Conservation (phyloP, 2,797 vertebrate species). For the Notamacropus eugenii region DNA sequence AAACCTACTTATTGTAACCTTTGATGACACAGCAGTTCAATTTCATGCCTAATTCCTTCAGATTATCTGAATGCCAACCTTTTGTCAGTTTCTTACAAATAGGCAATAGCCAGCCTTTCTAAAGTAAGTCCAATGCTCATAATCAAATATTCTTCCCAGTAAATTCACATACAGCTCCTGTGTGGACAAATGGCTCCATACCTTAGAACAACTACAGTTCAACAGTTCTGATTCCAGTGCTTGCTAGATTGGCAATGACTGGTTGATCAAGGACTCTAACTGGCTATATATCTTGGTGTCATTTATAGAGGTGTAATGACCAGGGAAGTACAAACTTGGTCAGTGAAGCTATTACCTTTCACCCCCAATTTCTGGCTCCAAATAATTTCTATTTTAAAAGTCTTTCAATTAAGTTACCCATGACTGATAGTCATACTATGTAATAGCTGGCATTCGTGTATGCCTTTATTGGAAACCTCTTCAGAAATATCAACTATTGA, state of each 20-base stretch:
- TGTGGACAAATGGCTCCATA: slow-evolving; percentile 39
- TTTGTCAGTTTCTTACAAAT: slow-evolving; percentile 29
- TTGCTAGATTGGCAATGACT: neutral
- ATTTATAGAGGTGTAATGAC: neutral
- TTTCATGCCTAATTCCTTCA: slow-evolving; percentile 61
- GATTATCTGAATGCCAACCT: slow-evolving; percentile 44
- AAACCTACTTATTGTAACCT: neutral
- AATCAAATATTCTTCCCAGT: slow-evolving; percentile 38
- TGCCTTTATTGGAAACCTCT: neutral
- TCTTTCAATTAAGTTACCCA: slow-evolving; percentile 35
- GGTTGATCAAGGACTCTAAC: neutral
- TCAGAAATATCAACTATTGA: neutral
- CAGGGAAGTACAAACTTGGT: neutral
- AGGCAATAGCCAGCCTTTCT: neutral
- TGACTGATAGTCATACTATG: slow-evolving; percentile 35
- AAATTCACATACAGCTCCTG: neutral
- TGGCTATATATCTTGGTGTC: too few relatives aligned
- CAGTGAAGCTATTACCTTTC: neutral
- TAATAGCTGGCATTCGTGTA: neutral
- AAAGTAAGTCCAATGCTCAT: neutral
- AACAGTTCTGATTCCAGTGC: slow-evolving; percentile 1
- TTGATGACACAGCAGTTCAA: slow-evolving; percentile 37
- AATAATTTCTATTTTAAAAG: neutral
- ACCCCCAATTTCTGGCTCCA: neutral
- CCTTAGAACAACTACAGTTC: neutral